Conservation (phyloP, 2,113 vertebrate species). For the Scolopax mira region DNA sequence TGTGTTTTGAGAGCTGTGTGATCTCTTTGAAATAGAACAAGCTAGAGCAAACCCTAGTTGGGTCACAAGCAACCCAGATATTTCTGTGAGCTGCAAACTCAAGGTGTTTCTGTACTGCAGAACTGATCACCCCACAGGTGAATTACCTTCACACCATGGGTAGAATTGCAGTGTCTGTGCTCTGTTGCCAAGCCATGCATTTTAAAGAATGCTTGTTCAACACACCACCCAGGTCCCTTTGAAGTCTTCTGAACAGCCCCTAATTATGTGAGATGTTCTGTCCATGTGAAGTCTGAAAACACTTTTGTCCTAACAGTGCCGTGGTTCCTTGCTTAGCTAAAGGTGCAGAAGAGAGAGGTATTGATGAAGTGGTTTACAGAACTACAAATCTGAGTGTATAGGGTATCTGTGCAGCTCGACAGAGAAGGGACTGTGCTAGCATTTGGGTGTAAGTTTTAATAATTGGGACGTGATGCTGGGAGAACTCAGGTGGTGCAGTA, state of each 20-base stretch:
- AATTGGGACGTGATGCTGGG: accelerated
- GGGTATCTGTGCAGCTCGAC: background rate
- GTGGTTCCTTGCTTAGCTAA: background rate
- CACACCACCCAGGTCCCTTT: background rate
- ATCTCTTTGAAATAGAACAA: background rate
- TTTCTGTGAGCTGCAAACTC: background rate
- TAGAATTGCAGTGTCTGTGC: background rate
- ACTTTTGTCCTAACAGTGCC: background rate
- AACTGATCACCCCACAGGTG: background rate
- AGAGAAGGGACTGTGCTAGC: background rate
- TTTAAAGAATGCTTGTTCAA: background rate
- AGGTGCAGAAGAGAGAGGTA: background rate
- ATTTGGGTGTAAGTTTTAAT: background rate
- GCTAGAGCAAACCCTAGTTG: background rate
- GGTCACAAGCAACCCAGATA: background rate
- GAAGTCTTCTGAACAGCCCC: background rate
- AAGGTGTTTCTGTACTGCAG: background rate
- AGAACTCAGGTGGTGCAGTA: background rate
- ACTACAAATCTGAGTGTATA: accelerated
- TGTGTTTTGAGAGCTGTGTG: background rate
- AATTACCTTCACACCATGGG: background rate
- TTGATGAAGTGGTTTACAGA: background rate
- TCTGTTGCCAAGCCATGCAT: background rate
- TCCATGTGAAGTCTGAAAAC: background rate
- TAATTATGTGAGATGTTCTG: background rate